Percentiles rank a stretch among this genome's conserved stretches.
Evolutionary conservation across 2,888 invertebrate genomes (phyloP).

Genomic region (Zelleria hepariella): DNA sequence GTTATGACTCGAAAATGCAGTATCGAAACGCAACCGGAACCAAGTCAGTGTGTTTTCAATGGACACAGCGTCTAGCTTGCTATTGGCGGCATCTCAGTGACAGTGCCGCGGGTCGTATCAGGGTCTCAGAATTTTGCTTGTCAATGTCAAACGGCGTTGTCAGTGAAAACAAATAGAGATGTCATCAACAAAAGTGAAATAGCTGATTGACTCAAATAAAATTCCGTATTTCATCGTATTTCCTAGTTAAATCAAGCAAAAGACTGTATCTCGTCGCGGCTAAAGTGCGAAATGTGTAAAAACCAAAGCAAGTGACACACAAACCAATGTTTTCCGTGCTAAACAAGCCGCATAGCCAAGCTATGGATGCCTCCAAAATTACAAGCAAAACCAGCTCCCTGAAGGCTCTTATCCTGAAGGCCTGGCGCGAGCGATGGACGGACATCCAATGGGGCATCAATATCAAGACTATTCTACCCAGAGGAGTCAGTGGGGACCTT

Average conservation of each 20-base stretch:
- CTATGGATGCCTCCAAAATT: conserved; percentile 82
- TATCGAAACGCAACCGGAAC: too few species aligned
- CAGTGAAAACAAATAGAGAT: neutral
- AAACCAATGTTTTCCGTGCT: neutral
- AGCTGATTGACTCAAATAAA: neutral
- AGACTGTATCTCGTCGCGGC: neutral
- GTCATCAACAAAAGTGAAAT: neutral
- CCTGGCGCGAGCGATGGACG: conserved; percentile 96
- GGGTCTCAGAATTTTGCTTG: neutral
- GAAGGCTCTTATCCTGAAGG: conserved; percentile 84
- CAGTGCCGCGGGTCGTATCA: too few species aligned
- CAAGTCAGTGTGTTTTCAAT: too few species aligned
- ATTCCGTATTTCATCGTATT: neutral
- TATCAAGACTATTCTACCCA: conserved; percentile 90
- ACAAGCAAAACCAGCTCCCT: conserved; percentile 87
- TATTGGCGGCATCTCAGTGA: too few species aligned
- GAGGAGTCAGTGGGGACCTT: conserved; percentile 95
- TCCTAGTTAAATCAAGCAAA: neutral
- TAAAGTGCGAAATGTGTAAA: neutral
- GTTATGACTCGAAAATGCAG: too few species aligned
- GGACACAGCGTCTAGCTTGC: too few species aligned
- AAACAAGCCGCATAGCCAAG: conserved; percentile 25
- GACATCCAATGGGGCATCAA: conserved; percentile 97
- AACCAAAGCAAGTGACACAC: neutral
- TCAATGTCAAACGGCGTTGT: neutral